Evolutionary conservation across 2,113 vertebrate species (phyloP).

Genomic region (Leptodactylus fuscus): DNA sequence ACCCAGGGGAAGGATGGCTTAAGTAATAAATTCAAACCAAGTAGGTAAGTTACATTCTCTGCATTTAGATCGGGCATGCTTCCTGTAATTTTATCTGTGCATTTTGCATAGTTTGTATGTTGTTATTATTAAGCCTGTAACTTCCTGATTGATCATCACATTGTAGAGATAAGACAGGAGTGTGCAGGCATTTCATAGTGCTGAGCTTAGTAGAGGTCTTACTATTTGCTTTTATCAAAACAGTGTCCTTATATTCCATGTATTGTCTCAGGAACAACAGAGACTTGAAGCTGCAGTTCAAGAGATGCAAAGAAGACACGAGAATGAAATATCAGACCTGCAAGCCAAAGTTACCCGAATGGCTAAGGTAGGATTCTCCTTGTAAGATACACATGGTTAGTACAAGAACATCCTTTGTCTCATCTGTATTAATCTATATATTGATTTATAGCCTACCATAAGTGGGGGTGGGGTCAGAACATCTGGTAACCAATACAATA

Average conservation of each 20-base stretch:
- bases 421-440: background rate
- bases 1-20: background rate
- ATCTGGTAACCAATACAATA: too few species aligned
- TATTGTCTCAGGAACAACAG: conserved; percentile 70
- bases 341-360: conserved; percentile 70
- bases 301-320: conserved; percentile 71
- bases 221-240: background rate
- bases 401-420: background rate
- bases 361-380: conserved; percentile 66
- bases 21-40: background rate
- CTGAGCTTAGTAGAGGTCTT: background rate
- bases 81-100: background rate
- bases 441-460: too few species aligned
- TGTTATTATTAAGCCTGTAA: background rate
- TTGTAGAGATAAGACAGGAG: background rate
- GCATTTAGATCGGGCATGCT: background rate
- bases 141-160: background rate
- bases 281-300: conserved; percentile 70
- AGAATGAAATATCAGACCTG: conserved; percentile 71
- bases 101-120: background rate
- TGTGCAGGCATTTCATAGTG: background rate
- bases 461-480: too few species aligned
- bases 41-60: background rate
- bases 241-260: background rate
- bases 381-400: background rate